Conservation (phyloP, 1,140 invertebrate species). For the Nylanderia fulva region DNA sequence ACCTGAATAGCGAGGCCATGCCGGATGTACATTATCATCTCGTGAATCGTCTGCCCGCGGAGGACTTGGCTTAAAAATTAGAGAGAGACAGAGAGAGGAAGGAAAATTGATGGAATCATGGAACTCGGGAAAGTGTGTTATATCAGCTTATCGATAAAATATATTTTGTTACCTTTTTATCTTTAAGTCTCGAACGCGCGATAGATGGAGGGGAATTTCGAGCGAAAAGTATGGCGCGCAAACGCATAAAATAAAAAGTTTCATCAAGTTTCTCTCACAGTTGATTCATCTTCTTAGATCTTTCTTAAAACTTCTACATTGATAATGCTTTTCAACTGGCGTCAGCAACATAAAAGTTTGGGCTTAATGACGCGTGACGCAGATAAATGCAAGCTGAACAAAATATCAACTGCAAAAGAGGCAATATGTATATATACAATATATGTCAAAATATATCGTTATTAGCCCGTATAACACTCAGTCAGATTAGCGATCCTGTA, state of each 20-base stretch:
- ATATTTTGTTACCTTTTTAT: not conserved
- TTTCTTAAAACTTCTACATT: not conserved
- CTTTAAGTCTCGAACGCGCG: not conserved
- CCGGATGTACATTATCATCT: not conserved
- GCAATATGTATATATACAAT: not conserved
- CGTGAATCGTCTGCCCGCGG: not conserved
- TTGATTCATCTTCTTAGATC: not conserved
- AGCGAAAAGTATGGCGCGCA: not conserved
- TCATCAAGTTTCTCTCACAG: not conserved
- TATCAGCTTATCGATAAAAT: not conserved
- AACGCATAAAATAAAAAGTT: conserved; percentile 8
- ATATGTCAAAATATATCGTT: not conserved
- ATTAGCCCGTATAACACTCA: conserved; percentile 32
- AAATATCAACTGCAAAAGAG: conserved; percentile 5
- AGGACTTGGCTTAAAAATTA: not conserved
- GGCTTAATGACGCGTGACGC: conserved; percentile 24
- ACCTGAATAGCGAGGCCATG: conserved; percentile 20
- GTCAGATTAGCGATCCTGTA: conserved; percentile 21
- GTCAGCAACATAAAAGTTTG: conserved; percentile 11
- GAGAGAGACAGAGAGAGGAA: not conserved
- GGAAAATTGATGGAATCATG: not conserved
- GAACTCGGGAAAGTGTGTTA: not conserved
- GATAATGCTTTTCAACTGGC: not conserved
- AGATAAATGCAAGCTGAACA: conserved; percentile 43
- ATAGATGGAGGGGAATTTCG: not conserved